These are phyloP conservation scores for Taenioides sp. DNA, from an alignment of 2,797 vertebrate genomes.

Conservation along the genomic window DNA sequence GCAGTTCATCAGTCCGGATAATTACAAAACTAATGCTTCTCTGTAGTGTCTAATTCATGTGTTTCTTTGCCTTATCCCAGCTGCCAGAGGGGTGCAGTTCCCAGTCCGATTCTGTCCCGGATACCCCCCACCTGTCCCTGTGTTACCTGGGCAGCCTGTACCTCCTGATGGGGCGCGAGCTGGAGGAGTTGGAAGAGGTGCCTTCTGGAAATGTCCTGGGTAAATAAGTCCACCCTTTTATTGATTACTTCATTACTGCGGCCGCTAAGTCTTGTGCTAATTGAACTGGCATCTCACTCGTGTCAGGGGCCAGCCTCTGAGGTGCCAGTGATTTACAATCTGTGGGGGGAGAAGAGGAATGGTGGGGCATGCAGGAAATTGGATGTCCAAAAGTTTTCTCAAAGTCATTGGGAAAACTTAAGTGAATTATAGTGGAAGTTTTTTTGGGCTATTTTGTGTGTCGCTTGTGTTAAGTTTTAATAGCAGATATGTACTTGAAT, in stretches of 20 bases:
- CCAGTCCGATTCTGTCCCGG: conserved; percentile 55
- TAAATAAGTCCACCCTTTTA: conserved; percentile 50
- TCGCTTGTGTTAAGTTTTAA: background rate
- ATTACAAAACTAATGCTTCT: no score
- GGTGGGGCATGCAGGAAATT: background rate
- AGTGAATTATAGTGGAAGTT: background rate
- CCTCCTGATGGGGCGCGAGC: conserved; percentile 93
- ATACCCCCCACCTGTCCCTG: conserved; percentile 83
- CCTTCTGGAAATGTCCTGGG: conserved; percentile 92
- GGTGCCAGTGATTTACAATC: conserved; percentile 5
- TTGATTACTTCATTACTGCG: background rate
- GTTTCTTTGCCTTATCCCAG: conserved; percentile 59
- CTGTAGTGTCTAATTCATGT: background rate
- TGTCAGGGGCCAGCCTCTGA: background rate
- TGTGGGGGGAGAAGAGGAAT: background rate
- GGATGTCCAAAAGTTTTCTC: background rate
- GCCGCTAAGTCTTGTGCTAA: background rate
- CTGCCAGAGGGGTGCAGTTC: conserved; percentile 76
- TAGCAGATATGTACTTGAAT: no score
- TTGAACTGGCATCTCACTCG: background rate
- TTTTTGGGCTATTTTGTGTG: background rate
- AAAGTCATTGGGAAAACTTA: background rate
- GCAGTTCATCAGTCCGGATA: no score
- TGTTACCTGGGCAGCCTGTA: conserved; percentile 86
- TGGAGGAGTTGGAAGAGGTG: conserved; percentile 89